Evolutionary conservation across 2,113 vertebrate genomes (phyloP).

Genomic region (Suricata suricatta): DNA sequence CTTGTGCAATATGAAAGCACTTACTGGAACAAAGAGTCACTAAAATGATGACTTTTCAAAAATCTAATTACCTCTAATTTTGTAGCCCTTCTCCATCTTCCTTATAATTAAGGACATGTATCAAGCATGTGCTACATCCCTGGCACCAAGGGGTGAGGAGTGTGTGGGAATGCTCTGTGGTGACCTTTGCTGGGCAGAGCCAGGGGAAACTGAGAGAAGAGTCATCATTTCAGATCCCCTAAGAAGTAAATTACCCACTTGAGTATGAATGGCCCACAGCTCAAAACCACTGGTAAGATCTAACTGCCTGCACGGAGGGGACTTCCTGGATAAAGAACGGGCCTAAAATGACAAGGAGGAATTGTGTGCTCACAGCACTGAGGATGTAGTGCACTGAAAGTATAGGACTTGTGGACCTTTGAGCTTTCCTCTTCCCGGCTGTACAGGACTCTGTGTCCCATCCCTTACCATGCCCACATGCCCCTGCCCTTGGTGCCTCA

Average conservation of each 20-base stretch:
- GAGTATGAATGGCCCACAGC: not conserved
- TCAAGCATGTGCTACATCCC: not conserved
- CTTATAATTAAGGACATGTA: not conserved
- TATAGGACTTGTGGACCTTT: too few relatives aligned
- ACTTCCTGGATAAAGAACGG: not conserved
- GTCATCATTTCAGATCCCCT: not conserved
- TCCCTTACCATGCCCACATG: not conserved
- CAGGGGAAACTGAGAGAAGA: not conserved
- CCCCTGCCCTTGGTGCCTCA: fast-evolving
- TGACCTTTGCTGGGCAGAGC: not conserved
- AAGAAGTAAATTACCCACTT: conserved; percentile 27
- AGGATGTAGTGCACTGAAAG: not conserved
- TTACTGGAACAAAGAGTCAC: not conserved
- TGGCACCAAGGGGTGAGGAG: fast-evolving
- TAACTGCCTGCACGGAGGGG: not conserved
- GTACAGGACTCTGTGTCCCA: too few relatives aligned
- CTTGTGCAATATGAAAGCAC: not conserved
- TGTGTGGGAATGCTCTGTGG: not conserved
- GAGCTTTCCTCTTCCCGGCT: not conserved
- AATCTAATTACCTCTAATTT: conserved; percentile 20
- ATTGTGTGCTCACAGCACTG: not conserved
- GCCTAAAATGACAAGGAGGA: not conserved
- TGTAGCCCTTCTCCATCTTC: not conserved
- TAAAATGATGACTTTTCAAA: not conserved
- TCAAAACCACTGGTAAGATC: not conserved